These are phyloP conservation scores for Amphimallon solstitiale DNA, from an alignment of 2,888 invertebrate species.

Conservation along the genomic window DNA sequence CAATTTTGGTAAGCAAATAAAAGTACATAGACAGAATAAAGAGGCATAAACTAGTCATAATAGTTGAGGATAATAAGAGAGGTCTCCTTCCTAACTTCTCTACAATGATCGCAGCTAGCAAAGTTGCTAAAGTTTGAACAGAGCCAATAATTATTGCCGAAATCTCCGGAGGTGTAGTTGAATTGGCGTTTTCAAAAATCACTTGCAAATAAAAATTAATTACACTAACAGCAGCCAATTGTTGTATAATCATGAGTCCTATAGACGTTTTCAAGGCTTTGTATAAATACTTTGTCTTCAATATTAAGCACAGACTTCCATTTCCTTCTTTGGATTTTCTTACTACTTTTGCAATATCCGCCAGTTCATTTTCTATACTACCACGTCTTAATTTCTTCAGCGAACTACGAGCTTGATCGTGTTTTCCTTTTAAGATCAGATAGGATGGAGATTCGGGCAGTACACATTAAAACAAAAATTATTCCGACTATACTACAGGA, in stretches of 20 bases:
- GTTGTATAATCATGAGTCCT: slow-evolving; percentile 71
- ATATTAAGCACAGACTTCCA: slow-evolving; percentile 61
- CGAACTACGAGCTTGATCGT: slow-evolving; percentile 71
- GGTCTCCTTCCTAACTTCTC: slow-evolving; percentile 79
- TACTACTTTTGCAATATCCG: slow-evolving; percentile 51
- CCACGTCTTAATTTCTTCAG: slow-evolving; percentile 74
- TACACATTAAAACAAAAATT: slow-evolving; percentile 35
- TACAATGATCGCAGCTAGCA: slow-evolving; percentile 76
- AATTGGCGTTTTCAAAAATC: slow-evolving; percentile 75
- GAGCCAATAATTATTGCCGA: slow-evolving; percentile 79
- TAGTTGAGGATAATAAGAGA: slow-evolving; percentile 75
- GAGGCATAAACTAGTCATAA: slow-evolving; percentile 72
- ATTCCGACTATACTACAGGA: slow-evolving; percentile 23
- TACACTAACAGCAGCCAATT: slow-evolving; percentile 83
- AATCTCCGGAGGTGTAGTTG: slow-evolving; percentile 68
- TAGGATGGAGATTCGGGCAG: slow-evolving; percentile 45
- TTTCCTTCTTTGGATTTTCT: slow-evolving; percentile 63
- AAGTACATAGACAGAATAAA: slow-evolving; percentile 70
- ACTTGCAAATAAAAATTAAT: slow-evolving; percentile 80
- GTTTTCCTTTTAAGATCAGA: slow-evolving; percentile 55
- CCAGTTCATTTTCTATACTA: slow-evolving; percentile 73
- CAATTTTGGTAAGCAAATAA: slow-evolving; percentile 66
- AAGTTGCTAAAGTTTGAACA: slow-evolving; percentile 78
- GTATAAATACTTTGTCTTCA: slow-evolving; percentile 73
- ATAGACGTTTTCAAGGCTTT: slow-evolving; percentile 80